Base-by-base conservation (phyloP, 2,888 invertebrate genomes). In the Leptura quadrifasciata region DNA sequence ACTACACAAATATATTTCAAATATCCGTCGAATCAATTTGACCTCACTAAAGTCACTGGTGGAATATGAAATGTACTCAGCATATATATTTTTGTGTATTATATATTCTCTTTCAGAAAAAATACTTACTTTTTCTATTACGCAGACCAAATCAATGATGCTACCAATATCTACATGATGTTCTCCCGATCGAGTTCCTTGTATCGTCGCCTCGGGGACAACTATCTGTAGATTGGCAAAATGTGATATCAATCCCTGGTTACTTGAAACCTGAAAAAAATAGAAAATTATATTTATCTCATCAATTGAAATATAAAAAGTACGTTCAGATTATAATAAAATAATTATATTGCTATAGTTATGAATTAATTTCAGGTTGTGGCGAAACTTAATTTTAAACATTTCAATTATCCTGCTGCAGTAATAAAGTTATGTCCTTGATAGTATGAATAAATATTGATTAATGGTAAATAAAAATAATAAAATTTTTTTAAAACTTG, bases 161-260 rank as follows among this genome's bases (percentile, higher is more conserved):
- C 96, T 96, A 86, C 96, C 96, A 86, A 95, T 94, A 89, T 96
- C 96, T 79, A 97, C 96, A 90, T 97, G 96, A 89, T 96, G 94
- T 90, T 97, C 96, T 82, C 95, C 95, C 72, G 94, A 94, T 68
- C 92, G 91, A 64, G 86, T 88, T 79, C 95, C 95, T 85, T 96
- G 93, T 88, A 97, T 97, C 89, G 95, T 95, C 73, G 97, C 97
- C 90, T 96, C 96, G 69, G 97, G 97, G 85, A 96, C 94, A 80
- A 96, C 96, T 86, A 97, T 95, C 91, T 95, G 94, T 86, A 97
- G 92, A 90, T 95, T 95, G 86, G 96, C 96, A 89, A 95, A 95
- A 89, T 96, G 95, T 80, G 96, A 95, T 88, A 96, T 92, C 88
- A 95, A 93, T 83, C 96, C 96, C 74, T 93, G 92, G 82, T 94